Conservation (phyloP, 2,113 vertebrate species). For the Dipodomys ordii region DNA sequence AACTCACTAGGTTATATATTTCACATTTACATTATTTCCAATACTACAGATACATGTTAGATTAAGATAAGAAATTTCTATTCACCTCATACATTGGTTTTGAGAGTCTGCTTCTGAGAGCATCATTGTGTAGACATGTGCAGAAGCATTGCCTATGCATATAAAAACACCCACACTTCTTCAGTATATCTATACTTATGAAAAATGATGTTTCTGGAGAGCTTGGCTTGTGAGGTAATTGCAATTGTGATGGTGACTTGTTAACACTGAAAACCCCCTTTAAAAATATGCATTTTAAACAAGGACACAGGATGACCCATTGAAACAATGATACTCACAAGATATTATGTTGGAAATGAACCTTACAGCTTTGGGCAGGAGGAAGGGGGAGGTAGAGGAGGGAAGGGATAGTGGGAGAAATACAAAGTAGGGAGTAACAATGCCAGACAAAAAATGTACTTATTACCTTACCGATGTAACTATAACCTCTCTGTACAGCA, state of each 20-base stretch:
- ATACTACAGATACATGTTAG: not conserved
- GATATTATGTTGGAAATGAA: no score
- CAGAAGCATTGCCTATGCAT: not conserved
- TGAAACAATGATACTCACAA: no score
- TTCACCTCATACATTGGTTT: not conserved
- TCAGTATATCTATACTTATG: not conserved
- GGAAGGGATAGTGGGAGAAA: no score
- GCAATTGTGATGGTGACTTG: not conserved
- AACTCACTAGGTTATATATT: not conserved
- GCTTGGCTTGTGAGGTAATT: not conserved
- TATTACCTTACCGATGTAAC: no score
- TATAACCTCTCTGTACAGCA: no score
- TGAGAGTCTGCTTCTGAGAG: not conserved
- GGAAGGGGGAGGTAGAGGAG: no score
- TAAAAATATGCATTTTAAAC: not conserved
- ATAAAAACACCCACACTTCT: not conserved
- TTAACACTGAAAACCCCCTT: not conserved
- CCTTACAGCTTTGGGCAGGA: no score
- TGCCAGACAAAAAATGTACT: no score
- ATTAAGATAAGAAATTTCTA: not conserved
- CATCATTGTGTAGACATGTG: no score
- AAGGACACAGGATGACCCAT: no score
- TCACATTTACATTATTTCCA: not conserved
- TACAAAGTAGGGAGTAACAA: no score
- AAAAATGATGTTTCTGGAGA: not conserved